Evolutionary conservation across 2,113 vertebrate genomes (phyloP), one percentile per base, ranked within the genome.

Genomic region (Abramis brama): DNA sequence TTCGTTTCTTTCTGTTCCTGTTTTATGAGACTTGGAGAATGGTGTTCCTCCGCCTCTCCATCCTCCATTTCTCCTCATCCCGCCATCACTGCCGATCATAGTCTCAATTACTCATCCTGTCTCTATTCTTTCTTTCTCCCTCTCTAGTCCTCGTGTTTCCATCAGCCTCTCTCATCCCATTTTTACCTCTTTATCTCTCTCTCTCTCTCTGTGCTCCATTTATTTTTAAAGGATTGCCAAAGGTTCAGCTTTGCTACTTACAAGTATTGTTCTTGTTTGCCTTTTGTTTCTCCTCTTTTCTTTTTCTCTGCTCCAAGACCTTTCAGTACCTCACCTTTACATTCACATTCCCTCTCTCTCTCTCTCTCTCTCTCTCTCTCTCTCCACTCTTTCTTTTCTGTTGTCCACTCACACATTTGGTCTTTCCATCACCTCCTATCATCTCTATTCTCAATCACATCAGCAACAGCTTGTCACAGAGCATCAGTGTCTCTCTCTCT

Each of bases 401-500:
- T 57, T 7, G 5, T 47, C 88, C 88, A 85, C 86, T 86, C 84
- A 19, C 74, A 23, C 77, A 57, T 77, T 62, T 70, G 86, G 87
- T 87, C 89, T 91, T 87, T 79, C 88, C n/a, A 80, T 90, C 85
- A 75, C 79, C 86, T 89, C 89, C 64, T 84, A 86, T 85, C 70
- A 83, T 89, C 89, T 89, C 89, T 86, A 77, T 90, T 93, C 90
- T 88, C 89, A 91, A 89, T 93, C 91, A 91, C 92, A 91, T 93
- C 93, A 92, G 91, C 93, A 91, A 93, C 93, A 92, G 90, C 93
- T 91, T 95, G 94, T 95, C 94, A 92, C 89, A 92, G 88, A 71
- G 92, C 90, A 94, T 94, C 92, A 93, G 85, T 84, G 86, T 87
- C 33, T 23, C 52, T 59, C 68, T 30, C n/a, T 71, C 71, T 25